A percentile compares a stretch with the other conserved stretches of the same genome.
phyloP scores from a whole-genome alignment of 2,113 vertebrate species.

The Toxotes jaculatrix region DNA sequence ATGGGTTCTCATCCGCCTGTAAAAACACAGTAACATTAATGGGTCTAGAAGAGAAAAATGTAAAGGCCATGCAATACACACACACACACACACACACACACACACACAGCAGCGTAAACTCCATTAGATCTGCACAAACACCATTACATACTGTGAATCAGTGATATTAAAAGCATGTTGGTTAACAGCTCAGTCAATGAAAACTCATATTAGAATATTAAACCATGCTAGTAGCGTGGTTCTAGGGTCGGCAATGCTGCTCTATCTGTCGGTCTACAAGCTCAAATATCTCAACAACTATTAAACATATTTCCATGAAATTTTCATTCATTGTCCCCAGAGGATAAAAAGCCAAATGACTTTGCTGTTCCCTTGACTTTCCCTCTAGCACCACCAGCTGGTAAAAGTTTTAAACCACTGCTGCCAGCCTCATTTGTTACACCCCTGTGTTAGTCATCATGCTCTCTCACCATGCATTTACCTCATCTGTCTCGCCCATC shows the following conservation, averaged over 20 bases:
- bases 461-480: slow-evolving; percentile 72
- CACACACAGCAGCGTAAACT: neutral
- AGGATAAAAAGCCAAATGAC: neutral
- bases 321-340: neutral
- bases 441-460: slow-evolving; percentile 39
- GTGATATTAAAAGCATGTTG: neutral
- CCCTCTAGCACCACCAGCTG: neutral
- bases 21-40: slow-evolving; percentile 43
- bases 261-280: neutral
- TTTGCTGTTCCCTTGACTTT: neutral
- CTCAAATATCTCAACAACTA: neutral
- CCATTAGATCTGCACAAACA: neutral
- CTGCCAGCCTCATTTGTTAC: neutral
- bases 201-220: neutral
- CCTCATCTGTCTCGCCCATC: slow-evolving; percentile 57
- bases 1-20: slow-evolving; percentile 84
- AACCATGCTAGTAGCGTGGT: slow-evolving; percentile 1
- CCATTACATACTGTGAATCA: neutral
- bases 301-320: neutral
- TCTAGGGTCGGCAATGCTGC: neutral
- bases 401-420: neutral
- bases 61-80: slow-evolving; percentile 1
- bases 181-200: slow-evolving; percentile 15
- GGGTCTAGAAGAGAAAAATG: neutral
- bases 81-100: neutral